Conservation (phyloP, 2,888 invertebrate genomes). For the Agrotis ipsilon region DNA sequence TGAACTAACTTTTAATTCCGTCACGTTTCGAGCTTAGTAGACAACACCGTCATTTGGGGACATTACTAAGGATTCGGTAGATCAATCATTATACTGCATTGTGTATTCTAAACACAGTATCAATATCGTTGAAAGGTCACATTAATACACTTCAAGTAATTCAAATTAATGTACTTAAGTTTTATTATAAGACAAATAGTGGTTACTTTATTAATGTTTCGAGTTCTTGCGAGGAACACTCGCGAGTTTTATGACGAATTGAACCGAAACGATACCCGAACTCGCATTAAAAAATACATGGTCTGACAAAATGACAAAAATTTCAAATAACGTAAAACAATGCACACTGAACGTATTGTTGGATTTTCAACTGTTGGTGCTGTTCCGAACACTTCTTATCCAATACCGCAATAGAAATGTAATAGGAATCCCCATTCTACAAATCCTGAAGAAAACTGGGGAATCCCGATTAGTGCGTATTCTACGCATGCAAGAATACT, state of each 20-base stretch:
- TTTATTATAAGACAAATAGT: not conserved
- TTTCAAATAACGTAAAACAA: not conserved
- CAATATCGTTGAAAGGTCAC: slow-evolving; percentile 8
- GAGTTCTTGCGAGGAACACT: not conserved
- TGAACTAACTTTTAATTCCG: slow-evolving; percentile 56
- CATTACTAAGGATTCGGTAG: slow-evolving; percentile 60
- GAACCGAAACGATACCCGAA: not conserved
- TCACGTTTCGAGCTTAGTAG: slow-evolving; percentile 77
- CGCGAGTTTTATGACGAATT: not conserved
- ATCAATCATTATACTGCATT: slow-evolving; percentile 60
- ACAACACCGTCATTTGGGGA: slow-evolving; percentile 81
- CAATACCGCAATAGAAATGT: not conserved
- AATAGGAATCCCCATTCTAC: not conserved
- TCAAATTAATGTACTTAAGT: not conserved
- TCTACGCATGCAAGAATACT: slow-evolving; percentile 72
- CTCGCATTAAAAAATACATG: not conserved
- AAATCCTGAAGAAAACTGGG: not conserved
- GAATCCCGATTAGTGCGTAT: slow-evolving; percentile 32
- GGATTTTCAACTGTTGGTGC: not conserved
- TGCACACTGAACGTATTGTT: too few species aligned
- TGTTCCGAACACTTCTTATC: not conserved
- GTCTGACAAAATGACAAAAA: not conserved
- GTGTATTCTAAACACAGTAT: slow-evolving; percentile 69
- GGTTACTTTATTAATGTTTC: too few species aligned
- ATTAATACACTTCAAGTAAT: slow-evolving; percentile 2